A percentile compares a stretch with the other conserved stretches of the same genome.
These are phyloP conservation scores for Zophobas atratus DNA, from an alignment of 1,140 invertebrate species.

Conservation along the genomic window DNA sequence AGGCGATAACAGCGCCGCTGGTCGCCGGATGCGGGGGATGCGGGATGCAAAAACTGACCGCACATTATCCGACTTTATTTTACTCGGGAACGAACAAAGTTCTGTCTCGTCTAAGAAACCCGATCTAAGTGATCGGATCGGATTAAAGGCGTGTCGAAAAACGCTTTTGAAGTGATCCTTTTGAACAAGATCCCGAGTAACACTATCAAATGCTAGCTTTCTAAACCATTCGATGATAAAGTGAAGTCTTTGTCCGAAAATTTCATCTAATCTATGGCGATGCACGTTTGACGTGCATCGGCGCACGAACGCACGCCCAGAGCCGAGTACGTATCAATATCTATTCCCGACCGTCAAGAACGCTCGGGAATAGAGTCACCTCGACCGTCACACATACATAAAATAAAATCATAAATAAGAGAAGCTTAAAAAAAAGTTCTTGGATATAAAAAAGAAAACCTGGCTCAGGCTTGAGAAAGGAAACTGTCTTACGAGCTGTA, in stretches of 20 bases:
- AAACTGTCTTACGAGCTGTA: too few relatives aligned
- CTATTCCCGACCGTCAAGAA: too few relatives aligned
- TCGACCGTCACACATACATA: too few relatives aligned
- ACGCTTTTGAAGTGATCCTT: constrained; percentile 55
- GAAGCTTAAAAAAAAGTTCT: too few relatives aligned
- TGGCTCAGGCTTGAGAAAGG: too few relatives aligned
- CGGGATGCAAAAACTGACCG: constrained; percentile 47
- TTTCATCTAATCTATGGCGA: constrained; percentile 42
- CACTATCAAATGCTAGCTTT: constrained; percentile 51
- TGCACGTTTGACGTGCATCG: constrained; percentile 17
- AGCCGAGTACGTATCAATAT: too few relatives aligned
- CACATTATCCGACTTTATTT: constrained; percentile 49
- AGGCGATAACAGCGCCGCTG: constrained; percentile 35
- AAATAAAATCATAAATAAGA: too few relatives aligned
- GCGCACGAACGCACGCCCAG: too few relatives aligned
- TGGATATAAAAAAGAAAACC: too few relatives aligned
- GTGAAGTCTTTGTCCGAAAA: constrained; percentile 36
- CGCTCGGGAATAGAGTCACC: too few relatives aligned
- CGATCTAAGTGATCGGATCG: constrained; percentile 52
- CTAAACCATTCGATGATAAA: constrained; percentile 50
- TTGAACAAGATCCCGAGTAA: constrained; percentile 45
- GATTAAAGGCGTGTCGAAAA: constrained; percentile 53
- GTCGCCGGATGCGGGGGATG: constrained; percentile 32
- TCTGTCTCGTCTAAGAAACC: constrained; percentile 49
- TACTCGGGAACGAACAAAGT: constrained; percentile 40